Evolutionary conservation across 2,888 invertebrate genomes (phyloP).

Genomic region (Atrina japonica): DNA sequence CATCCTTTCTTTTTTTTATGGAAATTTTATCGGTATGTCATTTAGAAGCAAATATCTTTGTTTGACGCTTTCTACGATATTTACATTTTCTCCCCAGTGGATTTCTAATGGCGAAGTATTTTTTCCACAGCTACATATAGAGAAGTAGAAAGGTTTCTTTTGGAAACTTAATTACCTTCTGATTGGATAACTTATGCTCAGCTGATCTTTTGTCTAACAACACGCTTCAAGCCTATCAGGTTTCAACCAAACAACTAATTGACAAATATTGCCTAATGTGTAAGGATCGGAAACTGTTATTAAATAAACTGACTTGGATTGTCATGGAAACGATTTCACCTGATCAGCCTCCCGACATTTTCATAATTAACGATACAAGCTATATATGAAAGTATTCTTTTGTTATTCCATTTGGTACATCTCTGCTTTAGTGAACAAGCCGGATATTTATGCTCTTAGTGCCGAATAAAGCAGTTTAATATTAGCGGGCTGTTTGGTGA

Average conservation of each 20-base stretch:
- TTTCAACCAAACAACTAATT: constrained; percentile 25
- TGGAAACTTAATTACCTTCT: constrained; percentile 16
- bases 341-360: constrained; percentile 18
- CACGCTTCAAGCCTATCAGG: constrained; percentile 2
- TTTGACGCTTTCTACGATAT: too few species aligned
- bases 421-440: not conserved
- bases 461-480: constrained; percentile 4
- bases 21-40: too few species aligned
- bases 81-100: too few species aligned
- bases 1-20: too few species aligned
- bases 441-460: constrained; percentile 11
- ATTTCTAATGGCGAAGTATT: too few species aligned
- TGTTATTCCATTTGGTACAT: constrained; percentile 15
- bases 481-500: constrained; percentile 4
- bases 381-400: not conserved
- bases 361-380: constrained; percentile 10
- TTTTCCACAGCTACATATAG: too few species aligned
- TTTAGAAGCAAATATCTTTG: too few species aligned
- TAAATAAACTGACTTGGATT: constrained; percentile 19
- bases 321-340: constrained; percentile 28
- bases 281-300: constrained; percentile 25
- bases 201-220: constrained; percentile 10
- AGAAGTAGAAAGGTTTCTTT: too few species aligned
- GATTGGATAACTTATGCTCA: constrained; percentile 12
- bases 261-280: constrained; percentile 29